A percentile compares a stretch with the other conserved stretches of the same genome.
Conservation (phyloP, 2,888 invertebrate species). For the Dicycla oo region DNA sequence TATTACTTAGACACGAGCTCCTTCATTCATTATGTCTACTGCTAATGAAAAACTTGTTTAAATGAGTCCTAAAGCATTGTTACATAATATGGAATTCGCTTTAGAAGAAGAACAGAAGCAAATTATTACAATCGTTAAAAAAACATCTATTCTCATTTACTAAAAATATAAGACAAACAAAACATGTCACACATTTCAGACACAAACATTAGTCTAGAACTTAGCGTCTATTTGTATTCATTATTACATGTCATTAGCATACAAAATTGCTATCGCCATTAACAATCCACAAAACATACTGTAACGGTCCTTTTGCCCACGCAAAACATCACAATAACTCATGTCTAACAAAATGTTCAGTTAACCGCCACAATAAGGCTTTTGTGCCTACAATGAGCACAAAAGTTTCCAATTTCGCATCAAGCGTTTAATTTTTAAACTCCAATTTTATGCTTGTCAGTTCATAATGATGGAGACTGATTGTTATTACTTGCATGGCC, state of each 20-base stretch:
- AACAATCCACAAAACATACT: slow-evolving; percentile 52
- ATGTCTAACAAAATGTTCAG: slow-evolving; percentile 55
- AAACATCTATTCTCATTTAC: slow-evolving; percentile 2
- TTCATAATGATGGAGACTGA: slow-evolving; percentile 59
- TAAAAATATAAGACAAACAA: slow-evolving; percentile 19
- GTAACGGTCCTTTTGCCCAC: slow-evolving; percentile 52
- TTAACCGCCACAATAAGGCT: slow-evolving; percentile 60
- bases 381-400: slow-evolving; percentile 56
- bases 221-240: slow-evolving; percentile 45
- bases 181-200: slow-evolving; percentile 28
- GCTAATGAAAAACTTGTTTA: not conserved
- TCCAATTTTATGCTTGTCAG: slow-evolving; percentile 73
- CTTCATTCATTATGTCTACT: not conserved
- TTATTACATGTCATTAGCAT: slow-evolving; percentile 56
- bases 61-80: not conserved
- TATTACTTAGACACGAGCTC: too few species aligned
- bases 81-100: not conserved
- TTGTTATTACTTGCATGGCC: slow-evolving; percentile 56
- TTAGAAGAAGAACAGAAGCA: slow-evolving; percentile 30
- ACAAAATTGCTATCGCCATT: slow-evolving; percentile 53
- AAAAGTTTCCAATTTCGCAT: slow-evolving; percentile 66
- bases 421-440: slow-evolving; percentile 65
- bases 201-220: slow-evolving; percentile 30
- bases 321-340: slow-evolving; percentile 54
- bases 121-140: slow-evolving; percentile 30